Base-by-base conservation (phyloP, 2,888 invertebrate genomes). In the Sarcophaga caerulescens region DNA sequence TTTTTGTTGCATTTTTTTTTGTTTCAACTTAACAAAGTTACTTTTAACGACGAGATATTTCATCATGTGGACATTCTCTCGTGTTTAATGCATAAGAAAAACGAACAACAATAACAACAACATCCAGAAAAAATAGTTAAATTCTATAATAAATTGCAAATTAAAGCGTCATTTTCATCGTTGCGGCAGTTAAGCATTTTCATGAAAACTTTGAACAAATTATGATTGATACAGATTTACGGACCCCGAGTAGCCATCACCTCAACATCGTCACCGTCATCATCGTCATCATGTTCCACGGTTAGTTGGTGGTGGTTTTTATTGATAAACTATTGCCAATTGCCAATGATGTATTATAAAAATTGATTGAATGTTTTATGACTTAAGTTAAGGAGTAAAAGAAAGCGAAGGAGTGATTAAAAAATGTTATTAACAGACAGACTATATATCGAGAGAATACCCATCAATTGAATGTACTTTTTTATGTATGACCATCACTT, bases 121-220 rank as follows among this genome's bases (percentile, higher is more conserved):
- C 35, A 2, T 6, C 25, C 3, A 23, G 23, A 35, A 35, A 6
- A 35, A 75, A 75, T 63, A 70, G 62, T 75, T 75, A 45, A 19
- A 60, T 83, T 83, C 45, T 83, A 63, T 84, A 71, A 75, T 84
- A 75, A 84, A 79, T 70, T 77, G 77, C 66, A 82, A 75, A 84
- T 75, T 75, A 84, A 69, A 75, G 47, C 79, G 75, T 66, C 66
- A 73, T 80, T 84, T 80, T 80, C 75, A 80, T 80, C 35, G 59
- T 71, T 65, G 79, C 65, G 35, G 75, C 14, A 80, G 65, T 80
- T 35, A 79, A 70, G 52, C 69, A 52, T 52, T 80, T 75, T 84
- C 14, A 60, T 84, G 78, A 75, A 84, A 84, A 75, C 84, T 84
- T 63, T 78, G 73, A 84, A 84, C 84, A 84, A 84, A 84, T 84